Evolutionary conservation across 92 coral and sea anemone species (phyloP), one percentile per base, ranked within the genome.

Genomic region (Paramuricea clavata): DNA sequence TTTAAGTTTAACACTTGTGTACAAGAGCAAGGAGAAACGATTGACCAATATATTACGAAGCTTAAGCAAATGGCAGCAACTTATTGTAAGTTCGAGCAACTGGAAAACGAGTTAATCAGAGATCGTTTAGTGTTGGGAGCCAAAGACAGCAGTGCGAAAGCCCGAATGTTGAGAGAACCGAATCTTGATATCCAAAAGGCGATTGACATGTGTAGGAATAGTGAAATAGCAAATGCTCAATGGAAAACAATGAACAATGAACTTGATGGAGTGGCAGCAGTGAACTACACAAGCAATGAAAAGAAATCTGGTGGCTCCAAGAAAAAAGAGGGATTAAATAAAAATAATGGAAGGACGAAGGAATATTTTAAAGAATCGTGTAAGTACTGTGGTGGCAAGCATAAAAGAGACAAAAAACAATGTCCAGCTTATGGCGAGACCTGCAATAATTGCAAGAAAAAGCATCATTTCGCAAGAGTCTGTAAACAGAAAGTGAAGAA

Each of bases 1-100:
- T 92, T 50, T 32, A 61, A 35, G 22, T 89, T 89, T 59, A 89
- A 92, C 43, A 2, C 73, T 25, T 86, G 89, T 57, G 47, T 69
- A 5, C 92, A 89, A 83, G 83, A 59, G 19, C 52, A 28, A 5
- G 89, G 41, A 26, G 91, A 91, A 59, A 36, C 86, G 44, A 35
- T 83, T 19, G 94, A 91, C 77, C 33, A 50, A 43, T 87, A 61
- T 68, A 30, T 87, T 11, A 86, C 81, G 39, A 86, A 31, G 21
- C 71, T 86, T 12, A 50, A 73, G 69, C 72, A 89, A 32, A 35
- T 50, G 21, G 90, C 90, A 23, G 72, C 92, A 0, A 44, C 90
- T 1, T n/a, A n/a, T n/a, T 86, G 90, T 67, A 59, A 86, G 21
- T 90, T 86, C 54, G 88, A 57, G 17, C 5, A 57, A 61, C 50